Conservation (phyloP, 2,113 vertebrate genomes). For the Peucedramus taeniatus region DNA sequence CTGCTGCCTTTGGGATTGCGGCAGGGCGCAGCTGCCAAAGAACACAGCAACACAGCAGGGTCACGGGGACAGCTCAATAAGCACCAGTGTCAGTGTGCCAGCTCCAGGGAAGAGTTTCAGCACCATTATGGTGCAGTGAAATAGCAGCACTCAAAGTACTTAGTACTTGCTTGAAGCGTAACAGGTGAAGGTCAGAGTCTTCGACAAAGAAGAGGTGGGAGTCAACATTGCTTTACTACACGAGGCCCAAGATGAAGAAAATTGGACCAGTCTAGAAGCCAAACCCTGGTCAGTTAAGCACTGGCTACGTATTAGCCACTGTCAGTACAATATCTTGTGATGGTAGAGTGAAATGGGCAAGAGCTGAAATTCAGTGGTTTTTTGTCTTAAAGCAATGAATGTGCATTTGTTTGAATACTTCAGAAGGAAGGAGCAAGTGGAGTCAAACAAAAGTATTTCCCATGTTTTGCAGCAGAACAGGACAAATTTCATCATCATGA, state of each 20-base stretch:
- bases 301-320: not conserved
- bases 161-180: not conserved
- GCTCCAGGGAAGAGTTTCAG: not conserved
- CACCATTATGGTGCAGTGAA: not conserved
- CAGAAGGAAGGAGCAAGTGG: not conserved
- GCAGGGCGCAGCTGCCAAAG: not conserved
- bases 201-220: not conserved
- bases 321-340: not conserved
- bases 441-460: not conserved
- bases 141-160: not conserved
- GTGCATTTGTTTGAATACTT: not conserved
- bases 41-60: not conserved
- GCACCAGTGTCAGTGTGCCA: not conserved
- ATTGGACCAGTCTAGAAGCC: not conserved
- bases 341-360: not conserved
- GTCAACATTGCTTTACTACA: not conserved
- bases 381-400: not conserved
- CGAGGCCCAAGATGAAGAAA: not conserved
- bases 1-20: not conserved
- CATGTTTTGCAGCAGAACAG: not conserved
- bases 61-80: not conserved
- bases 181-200: not conserved
- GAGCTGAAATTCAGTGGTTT: not conserved
- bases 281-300: not conserved
- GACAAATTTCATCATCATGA: not conserved